Evolutionary conservation across 2,113 vertebrate species (phyloP).

Genomic region (Bujurquina vittata): DNA sequence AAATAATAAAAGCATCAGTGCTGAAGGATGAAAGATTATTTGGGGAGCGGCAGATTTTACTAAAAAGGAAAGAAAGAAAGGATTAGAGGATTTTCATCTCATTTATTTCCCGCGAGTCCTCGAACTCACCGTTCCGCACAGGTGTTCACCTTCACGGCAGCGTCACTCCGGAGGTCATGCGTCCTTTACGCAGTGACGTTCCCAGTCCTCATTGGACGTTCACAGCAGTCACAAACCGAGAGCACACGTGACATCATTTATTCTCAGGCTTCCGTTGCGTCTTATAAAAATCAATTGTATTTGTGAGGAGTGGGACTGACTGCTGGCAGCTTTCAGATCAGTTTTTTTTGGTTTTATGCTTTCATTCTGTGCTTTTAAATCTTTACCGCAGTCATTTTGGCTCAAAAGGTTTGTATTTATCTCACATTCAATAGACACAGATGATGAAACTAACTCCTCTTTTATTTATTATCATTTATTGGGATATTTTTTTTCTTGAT

Average conservation of each 20-base stretch:
- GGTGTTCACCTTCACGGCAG: conserved; percentile 43
- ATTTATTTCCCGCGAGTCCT: neutral
- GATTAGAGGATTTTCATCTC: neutral
- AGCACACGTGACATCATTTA: neutral
- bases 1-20: neutral
- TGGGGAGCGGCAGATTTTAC: neutral
- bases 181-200: conserved; percentile 6
- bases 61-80: neutral
- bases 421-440: neutral
- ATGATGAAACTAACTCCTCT: neutral
- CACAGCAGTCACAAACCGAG: neutral
- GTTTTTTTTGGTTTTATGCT: neutral
- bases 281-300: no score
- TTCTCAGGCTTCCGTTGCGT: neutral
- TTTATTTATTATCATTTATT: neutral
- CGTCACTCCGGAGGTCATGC: neutral
- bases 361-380: neutral
- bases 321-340: neutral
- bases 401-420: neutral
- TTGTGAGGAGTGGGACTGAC: neutral
- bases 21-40: neutral
- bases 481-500: neutral
- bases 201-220: conserved; percentile 32
- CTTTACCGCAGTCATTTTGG: neutral
- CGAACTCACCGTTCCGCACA: conserved; percentile 37